Conservation (phyloP, 64 coral and sea anemone species). For the Actinia equina region DNA sequence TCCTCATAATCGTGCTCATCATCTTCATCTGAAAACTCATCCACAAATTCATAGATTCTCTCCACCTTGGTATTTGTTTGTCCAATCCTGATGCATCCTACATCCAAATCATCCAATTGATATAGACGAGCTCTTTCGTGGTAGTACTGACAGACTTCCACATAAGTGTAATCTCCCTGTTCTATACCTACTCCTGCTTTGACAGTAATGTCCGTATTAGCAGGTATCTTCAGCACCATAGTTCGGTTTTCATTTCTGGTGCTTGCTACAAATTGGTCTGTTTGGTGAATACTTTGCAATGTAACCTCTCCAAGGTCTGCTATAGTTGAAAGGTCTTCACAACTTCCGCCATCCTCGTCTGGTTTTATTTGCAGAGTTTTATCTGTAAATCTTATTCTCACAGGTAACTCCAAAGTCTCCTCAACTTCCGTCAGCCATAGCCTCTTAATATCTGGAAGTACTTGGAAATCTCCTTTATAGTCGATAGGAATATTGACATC, state of each 20-base stretch:
- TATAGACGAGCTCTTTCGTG: not conserved
- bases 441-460: not conserved
- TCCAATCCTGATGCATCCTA: not conserved
- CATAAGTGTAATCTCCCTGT: not conserved
- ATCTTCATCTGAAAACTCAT: not conserved
- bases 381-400: slow-evolving; percentile 9
- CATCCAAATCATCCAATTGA: not conserved
- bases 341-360: not conserved
- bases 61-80: not conserved
- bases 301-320: slow-evolving; percentile 19
- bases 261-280: not conserved
- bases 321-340: not conserved
- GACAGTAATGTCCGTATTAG: not conserved
- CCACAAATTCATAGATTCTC: slow-evolving; percentile 18
- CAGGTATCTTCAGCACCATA: slow-evolving; percentile 1
- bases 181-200: not conserved
- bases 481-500: not conserved
- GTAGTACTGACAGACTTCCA: not conserved
- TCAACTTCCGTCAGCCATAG: not conserved
- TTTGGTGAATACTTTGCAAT: not conserved
- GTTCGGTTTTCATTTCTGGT: not conserved
- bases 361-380: not conserved
- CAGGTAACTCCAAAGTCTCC: not conserved
- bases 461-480: not conserved
- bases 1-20: slow-evolving; percentile 7